Percentiles rank a stretch among this genome's conserved stretches.
These are phyloP conservation scores for Coryphaenoides rupestris DNA, from an alignment of 2,113 vertebrate species.

Conservation along the genomic window DNA sequence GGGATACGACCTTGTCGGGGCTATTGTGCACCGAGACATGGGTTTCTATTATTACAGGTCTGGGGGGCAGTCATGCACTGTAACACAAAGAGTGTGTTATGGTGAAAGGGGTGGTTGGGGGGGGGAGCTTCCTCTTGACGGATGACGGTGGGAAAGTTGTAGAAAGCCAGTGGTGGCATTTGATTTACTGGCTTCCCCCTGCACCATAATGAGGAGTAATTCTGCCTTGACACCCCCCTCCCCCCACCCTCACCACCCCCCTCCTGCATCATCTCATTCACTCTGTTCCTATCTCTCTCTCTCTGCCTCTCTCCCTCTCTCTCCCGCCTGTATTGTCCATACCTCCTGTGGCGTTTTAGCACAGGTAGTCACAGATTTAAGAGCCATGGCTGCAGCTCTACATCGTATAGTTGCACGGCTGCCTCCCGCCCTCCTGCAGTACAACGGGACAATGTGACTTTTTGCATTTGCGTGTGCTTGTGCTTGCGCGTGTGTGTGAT, in stretches of 20 bases:
- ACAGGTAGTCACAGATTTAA: slow-evolving; percentile 56
- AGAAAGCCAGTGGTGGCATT: slow-evolving; percentile 53
- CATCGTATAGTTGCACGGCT: slow-evolving; percentile 37
- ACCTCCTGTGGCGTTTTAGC: slow-evolving; percentile 21
- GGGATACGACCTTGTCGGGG: slow-evolving; percentile 61
- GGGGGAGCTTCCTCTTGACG: slow-evolving; percentile 58
- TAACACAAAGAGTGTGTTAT: slow-evolving; percentile 63
- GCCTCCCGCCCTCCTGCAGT: slow-evolving; percentile 54
- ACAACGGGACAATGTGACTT: slow-evolving; percentile 56
- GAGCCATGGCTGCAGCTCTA: slow-evolving; percentile 25
- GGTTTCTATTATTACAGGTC: slow-evolving; percentile 69
- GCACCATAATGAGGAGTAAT: slow-evolving; percentile 76
- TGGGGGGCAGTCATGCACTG: slow-evolving; percentile 58
- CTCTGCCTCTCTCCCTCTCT: slow-evolving; percentile 53
- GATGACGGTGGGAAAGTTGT: slow-evolving; percentile 65
- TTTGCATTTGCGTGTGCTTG: not conserved
- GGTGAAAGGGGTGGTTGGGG: slow-evolving; percentile 13
- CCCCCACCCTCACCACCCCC: slow-evolving; percentile 34
- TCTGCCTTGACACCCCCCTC: slow-evolving; percentile 65
- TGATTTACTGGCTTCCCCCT: slow-evolving; percentile 74
- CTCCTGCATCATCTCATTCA: slow-evolving; percentile 5
- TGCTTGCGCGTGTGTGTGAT: slow-evolving; percentile 41
- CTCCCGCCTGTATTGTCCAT: slow-evolving; percentile 46
- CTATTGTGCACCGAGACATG: slow-evolving; percentile 58
- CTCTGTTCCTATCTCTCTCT: slow-evolving; percentile 17